phyloP scores from a whole-genome alignment of 2,113 vertebrate species.

The Plectropomus leopardus region DNA sequence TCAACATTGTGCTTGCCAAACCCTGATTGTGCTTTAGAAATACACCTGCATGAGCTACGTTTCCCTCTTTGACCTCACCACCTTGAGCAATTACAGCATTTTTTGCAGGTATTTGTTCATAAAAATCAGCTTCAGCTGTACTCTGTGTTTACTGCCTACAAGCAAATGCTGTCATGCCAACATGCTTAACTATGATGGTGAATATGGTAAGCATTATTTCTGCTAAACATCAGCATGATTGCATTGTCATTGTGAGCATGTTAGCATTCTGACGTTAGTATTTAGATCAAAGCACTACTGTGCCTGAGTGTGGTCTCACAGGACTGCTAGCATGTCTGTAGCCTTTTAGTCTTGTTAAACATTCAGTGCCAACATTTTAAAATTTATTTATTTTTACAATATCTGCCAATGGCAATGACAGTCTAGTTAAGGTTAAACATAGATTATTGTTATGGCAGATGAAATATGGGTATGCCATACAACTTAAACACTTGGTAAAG shows the following conservation, averaged over 20 bases:
- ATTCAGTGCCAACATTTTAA: not conserved
- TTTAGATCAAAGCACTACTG: not conserved
- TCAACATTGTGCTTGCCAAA: not conserved
- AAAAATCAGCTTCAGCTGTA: too few species aligned
- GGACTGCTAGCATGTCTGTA: not conserved
- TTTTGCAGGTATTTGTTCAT: not conserved
- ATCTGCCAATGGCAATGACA: not conserved
- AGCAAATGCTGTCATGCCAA: not conserved
- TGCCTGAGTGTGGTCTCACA: not conserved
- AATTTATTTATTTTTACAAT: not conserved
- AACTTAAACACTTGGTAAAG: not conserved
- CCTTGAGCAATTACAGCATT: not conserved
- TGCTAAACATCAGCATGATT: not conserved
- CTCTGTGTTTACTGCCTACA: not conserved
- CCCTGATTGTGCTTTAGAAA: not conserved
- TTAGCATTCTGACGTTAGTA: not conserved
- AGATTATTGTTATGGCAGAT: not conserved
- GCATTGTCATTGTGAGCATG: not conserved
- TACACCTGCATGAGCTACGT: not conserved
- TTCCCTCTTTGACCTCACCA: not conserved
- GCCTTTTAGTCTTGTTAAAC: not conserved
- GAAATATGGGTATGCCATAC: not conserved
- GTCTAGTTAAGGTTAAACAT: not conserved
- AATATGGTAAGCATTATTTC: not conserved
- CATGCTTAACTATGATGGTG: not conserved